These are phyloP conservation scores for Pseudois nayaur DNA, from an alignment of 2,113 vertebrate genomes.

Conservation along the genomic window DNA sequence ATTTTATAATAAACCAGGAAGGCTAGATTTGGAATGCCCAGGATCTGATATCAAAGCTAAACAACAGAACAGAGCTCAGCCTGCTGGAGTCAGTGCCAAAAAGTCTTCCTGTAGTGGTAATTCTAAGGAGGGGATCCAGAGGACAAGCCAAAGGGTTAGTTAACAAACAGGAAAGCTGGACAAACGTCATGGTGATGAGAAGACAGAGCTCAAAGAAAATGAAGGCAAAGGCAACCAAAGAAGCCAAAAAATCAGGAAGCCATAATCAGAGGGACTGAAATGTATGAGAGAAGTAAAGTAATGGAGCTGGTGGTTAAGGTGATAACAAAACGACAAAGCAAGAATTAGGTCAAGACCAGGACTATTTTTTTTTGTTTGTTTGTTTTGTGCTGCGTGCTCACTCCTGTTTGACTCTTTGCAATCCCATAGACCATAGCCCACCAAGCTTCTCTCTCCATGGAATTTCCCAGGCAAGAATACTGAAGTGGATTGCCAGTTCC, in stretches of 20 bases:
- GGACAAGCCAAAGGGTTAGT: slow-evolving; percentile 30
- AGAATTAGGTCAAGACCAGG: neutral
- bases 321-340: neutral
- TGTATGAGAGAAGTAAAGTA: neutral
- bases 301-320: neutral
- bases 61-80: neutral
- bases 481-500: neutral
- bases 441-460: neutral
- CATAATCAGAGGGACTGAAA: neutral
- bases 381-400: neutral
- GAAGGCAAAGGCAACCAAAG: neutral
- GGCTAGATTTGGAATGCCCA: neutral
- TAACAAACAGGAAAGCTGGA: slow-evolving; percentile 65
- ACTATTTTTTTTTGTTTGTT: neutral
- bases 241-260: neutral
- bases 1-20: slow-evolving; percentile 5
- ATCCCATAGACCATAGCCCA: neutral
- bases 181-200: neutral
- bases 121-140: slow-evolving; percentile 38
- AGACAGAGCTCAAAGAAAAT: neutral
- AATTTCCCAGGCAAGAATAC: neutral
- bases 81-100: neutral
- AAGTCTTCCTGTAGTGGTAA: slow-evolving; percentile 28
- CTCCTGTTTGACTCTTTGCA: neutral
- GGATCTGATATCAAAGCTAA: neutral